Conservation (phyloP, 1,140 invertebrate species). For the Nebria ingens region DNA sequence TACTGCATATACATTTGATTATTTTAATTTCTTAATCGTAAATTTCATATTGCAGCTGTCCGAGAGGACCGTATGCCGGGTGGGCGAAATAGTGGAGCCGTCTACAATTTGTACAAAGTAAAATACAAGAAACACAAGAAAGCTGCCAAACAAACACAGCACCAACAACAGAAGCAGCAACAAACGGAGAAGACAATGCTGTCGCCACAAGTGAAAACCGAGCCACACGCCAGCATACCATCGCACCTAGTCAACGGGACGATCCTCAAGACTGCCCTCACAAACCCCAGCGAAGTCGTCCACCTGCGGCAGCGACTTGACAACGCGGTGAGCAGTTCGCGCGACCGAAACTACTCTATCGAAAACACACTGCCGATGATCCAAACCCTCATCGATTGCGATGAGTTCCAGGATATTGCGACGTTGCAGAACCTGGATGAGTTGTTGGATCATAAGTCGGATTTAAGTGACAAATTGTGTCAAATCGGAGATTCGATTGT, state of each 20-base stretch:
- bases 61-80: slow-evolving; percentile 98
- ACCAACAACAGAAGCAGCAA: slow-evolving; percentile 37
- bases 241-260: slow-evolving; percentile 78
- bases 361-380: slow-evolving; percentile 78
- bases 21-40: too few species aligned
- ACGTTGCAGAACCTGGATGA: slow-evolving; percentile 83
- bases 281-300: slow-evolving; percentile 85
- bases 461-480: slow-evolving; percentile 84
- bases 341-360: slow-evolving; percentile 69
- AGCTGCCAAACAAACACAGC: slow-evolving; percentile 46
- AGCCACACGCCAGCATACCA: slow-evolving; percentile 39
- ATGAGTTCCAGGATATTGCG: slow-evolving; percentile 91
- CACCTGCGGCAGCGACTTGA: slow-evolving; percentile 79
- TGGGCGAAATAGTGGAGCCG: slow-evolving; percentile 94
- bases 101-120: slow-evolving; percentile 98
- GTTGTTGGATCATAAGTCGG: slow-evolving; percentile 79
- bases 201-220: slow-evolving; percentile 36
- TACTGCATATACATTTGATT: not conserved
- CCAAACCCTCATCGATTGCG: slow-evolving; percentile 82
- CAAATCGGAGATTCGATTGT: slow-evolving; percentile 93
- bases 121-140: slow-evolving; percentile 98
- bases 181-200: slow-evolving; percentile 39
- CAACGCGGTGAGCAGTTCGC: slow-evolving; percentile 72
- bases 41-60: slow-evolving; percentile 65
- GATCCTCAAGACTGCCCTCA: slow-evolving; percentile 87